These are phyloP conservation scores for Shargacucullia verbasci DNA, from an alignment of 2,888 invertebrate genomes.

Conservation along the genomic window DNA sequence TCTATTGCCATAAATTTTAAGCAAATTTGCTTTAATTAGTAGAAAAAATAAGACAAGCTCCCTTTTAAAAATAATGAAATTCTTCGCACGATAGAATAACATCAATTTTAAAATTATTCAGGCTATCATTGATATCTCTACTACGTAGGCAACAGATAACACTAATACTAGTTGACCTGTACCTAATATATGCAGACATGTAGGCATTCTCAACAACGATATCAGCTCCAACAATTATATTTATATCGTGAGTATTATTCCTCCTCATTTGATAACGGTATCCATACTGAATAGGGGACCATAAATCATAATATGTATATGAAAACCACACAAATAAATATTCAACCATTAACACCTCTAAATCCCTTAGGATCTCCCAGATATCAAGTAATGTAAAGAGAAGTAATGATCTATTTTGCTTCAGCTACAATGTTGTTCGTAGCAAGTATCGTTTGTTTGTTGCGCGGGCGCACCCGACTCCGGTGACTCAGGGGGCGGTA, in stretches of 20 bases:
- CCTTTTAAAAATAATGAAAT: no score
- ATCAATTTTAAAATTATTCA: conserved; percentile 10
- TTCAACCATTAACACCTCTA: no score
- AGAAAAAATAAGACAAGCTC: neutral
- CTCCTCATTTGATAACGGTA: neutral
- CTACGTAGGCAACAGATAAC: conserved; percentile 21
- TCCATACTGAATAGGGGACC: neutral
- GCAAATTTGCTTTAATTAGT: conserved; percentile 3
- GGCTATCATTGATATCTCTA: conserved; percentile 16
- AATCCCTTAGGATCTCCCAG: conserved; percentile 33
- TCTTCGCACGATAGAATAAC: neutral
- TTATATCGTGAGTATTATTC: conserved; percentile 1
- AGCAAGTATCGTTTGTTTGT: conserved; percentile 56
- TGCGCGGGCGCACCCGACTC: conserved; percentile 74
- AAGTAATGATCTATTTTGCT: conserved; percentile 42
- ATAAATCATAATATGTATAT: no score
- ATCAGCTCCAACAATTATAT: conserved; percentile 1
- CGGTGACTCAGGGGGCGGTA: conserved; percentile 83
- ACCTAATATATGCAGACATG: conserved; percentile 22
- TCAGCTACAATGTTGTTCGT: conserved; percentile 47
- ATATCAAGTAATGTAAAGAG: conserved; percentile 27
- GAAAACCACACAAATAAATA: conserved; percentile 25
- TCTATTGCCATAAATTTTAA: conserved; percentile 15
- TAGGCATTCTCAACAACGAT: conserved; percentile 7
- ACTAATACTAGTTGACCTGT: conserved; percentile 11